Conservation (phyloP, 2,113 vertebrate species). For the Melanerpes aurifrons region DNA sequence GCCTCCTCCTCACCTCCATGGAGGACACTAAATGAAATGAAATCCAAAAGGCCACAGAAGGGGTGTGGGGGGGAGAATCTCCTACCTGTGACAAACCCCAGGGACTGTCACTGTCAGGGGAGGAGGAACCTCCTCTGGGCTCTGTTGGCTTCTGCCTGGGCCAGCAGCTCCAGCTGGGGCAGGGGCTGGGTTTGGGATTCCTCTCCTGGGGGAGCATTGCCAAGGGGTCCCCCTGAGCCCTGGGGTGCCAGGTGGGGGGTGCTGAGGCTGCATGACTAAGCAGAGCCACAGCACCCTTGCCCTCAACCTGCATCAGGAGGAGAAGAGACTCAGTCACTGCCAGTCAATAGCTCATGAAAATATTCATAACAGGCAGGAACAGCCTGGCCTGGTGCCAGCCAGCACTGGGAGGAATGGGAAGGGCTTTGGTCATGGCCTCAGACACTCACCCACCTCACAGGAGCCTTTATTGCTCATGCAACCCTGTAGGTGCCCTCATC, state of each 20-base stretch:
- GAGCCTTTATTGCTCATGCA: accelerated
- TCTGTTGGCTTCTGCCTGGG: accelerated
- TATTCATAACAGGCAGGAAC: background rate
- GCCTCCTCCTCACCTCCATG: accelerated
- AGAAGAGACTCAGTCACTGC: background rate
- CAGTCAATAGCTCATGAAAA: background rate
- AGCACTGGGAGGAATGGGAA: background rate
- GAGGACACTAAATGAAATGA: accelerated
- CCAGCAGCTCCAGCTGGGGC: background rate
- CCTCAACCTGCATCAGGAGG: accelerated
- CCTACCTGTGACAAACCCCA: accelerated
- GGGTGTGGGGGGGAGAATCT: accelerated
- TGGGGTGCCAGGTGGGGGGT: background rate
- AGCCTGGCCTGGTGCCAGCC: accelerated
- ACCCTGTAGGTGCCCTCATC: accelerated
- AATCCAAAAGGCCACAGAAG: accelerated
- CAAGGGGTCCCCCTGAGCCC: background rate
- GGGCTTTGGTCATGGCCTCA: accelerated
- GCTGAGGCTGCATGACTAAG: background rate
- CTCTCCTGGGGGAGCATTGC: accelerated
- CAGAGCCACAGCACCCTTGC: background rate
- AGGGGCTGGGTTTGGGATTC: background rate
- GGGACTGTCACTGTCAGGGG: accelerated
- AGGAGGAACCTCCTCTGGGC: accelerated
- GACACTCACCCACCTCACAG: background rate